These are phyloP conservation scores for Sciurus niger DNA, from an alignment of 2,113 vertebrate genomes.

Conservation along the genomic window DNA sequence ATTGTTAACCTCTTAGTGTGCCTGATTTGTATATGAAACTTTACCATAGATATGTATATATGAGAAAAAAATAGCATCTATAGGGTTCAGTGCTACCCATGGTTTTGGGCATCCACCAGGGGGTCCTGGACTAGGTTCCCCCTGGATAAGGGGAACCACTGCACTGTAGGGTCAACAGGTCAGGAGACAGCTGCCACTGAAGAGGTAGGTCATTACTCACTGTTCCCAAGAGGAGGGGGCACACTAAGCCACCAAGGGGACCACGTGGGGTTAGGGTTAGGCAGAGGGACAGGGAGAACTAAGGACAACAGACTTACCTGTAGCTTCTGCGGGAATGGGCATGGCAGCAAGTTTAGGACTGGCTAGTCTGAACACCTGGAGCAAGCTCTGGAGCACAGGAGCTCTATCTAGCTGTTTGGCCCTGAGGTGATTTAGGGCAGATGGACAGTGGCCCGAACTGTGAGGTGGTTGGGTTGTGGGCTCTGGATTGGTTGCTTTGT, in stretches of 20 bases:
- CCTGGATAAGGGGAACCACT: too few species aligned
- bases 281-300: neutral
- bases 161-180: neutral
- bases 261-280: too few species aligned
- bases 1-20: too few species aligned
- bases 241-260: neutral
- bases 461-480: neutral
- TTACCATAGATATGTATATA: too few species aligned
- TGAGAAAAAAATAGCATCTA: too few species aligned
- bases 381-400: neutral
- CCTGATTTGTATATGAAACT: too few species aligned
- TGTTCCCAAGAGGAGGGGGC: neutral
- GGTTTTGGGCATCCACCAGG: too few species aligned
- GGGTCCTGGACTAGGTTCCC: too few species aligned
- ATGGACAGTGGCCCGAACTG: neutral
- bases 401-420: neutral
- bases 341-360: neutral
- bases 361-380: neutral
- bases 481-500: neutral
- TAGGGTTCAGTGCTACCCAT: too few species aligned
- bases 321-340: neutral
- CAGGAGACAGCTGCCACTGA: neutral
- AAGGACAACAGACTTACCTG: neutral
- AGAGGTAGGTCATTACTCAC: neutral
- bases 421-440: neutral